Base-by-base conservation (phyloP, 2,113 vertebrate genomes). In the Neopipo cinnamomea region DNA sequence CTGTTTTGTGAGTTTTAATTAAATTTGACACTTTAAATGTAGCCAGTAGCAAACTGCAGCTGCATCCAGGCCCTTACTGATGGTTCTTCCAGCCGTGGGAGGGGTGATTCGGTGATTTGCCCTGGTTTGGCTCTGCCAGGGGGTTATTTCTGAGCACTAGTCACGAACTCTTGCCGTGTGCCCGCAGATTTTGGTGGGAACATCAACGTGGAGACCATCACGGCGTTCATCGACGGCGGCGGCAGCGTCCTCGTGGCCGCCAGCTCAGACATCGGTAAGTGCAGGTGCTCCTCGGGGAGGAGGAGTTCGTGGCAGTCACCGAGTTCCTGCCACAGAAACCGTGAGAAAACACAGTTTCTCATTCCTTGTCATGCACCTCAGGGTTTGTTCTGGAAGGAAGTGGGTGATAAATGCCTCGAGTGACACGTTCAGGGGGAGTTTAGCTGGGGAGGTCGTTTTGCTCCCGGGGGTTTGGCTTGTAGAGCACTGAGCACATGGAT, bases 171-270 rank as follows among this genome's bases (percentile, higher is more conserved):
- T n/a, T 80, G 88, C 3, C 1, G 0, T 35, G 62, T 21, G 23
- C 85, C 97, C 97, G 78, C 98, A 99, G 99, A 99, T 96, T 99
- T 99, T 95, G 99, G 99, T 62, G 99, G 99, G 66, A 99, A 98
- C 91, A 99, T 99, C 95, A 99, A 99, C 0, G 98, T 99, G 90
- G 99, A 99, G 96, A 99, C 99, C 16, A 99, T 99, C 86, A 99
- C 99, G 0, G 97, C 99, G 3, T 99, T 99, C 82, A 99, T 99
- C 0, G 99, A 99, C 0, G 99, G 99, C 0, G 99, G 99, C 0
- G 99, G 99, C 92, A 99, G 99, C 1, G 99, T 99, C 91, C 98
- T 99, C 1, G 98, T 99, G 2, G 99, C 99, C 0, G 99, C 99
- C 86, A 99, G 98, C 94, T 99, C 99, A 0, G 99, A 99, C 89